Base-by-base conservation (phyloP, 2,888 invertebrate genomes). In the Ectobius pallidus region DNA sequence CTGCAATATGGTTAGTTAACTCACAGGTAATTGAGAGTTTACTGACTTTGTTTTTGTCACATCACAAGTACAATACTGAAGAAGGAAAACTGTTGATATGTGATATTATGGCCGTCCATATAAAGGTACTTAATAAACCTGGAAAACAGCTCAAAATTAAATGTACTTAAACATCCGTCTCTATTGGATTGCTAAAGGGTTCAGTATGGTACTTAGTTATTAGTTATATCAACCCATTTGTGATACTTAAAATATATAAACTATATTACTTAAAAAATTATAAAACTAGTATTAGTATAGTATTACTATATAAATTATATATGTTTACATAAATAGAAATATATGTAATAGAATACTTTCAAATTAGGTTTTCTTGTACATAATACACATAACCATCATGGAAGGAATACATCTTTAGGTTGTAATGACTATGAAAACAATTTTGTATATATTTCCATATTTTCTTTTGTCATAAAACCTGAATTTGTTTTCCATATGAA, bases 191-290 rank as follows among this genome's bases (percentile, higher is more conserved):
- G 14, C 52, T 11, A 25, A 11, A 20, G 22, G 25, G 14, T 25
- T 25, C 25, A 25, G 18, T 52, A 25, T 25, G 11, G 9, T 52
- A 52, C 22, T 58, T 14, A 6, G n/a, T 30, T 58, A 58, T 58
- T 32, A 58, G 30, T 30, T 58, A 14, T 32, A n/a, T 65, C 65
- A 27, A 25, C 25, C 27, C 46, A 46, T 65, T 65, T 65, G 65
- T 65, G 65, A 65, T 65, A 65, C 44, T 25, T 27, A 11, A n/a
- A 44, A 65, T 44, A 25, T 18, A 39, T 22, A n/a, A 42, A 34
- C 34, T 7, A 7, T 63, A 32, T 63, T 32, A 14, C n/a, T 65
- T 27, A n/a, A 4, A n/a, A 30, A 30, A 22, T 58, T 22, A 58
- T 14, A 30, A 32, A n/a, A 0, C 14, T 58, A 14, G 27, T 58